Evolutionary conservation across 2,888 invertebrate genomes (phyloP).

Genomic region (Eupithecia tripunctaria): DNA sequence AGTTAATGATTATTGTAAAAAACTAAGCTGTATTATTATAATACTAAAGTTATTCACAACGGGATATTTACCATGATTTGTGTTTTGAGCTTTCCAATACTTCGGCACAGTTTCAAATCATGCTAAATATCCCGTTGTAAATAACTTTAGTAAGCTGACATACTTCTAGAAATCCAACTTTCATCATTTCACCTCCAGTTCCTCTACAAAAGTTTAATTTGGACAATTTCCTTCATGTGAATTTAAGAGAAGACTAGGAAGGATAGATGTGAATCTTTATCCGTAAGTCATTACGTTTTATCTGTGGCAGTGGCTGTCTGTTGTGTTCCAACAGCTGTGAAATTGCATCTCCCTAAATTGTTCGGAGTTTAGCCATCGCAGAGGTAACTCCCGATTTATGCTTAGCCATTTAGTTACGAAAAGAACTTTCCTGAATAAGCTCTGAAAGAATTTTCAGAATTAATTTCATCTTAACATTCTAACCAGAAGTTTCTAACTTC

Average conservation of each 20-base stretch:
- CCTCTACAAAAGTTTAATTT: too few species aligned
- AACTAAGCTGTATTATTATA: too few species aligned
- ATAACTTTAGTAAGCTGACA: background rate
- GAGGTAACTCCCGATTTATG: conserved; percentile 37
- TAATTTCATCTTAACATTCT: conserved; percentile 6
- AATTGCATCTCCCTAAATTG: conserved; percentile 69
- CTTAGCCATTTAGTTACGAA: conserved; percentile 21
- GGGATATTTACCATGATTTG: too few species aligned
- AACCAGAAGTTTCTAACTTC: conserved; percentile 1
- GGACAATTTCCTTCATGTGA: background rate
- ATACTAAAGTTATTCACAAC: too few species aligned
- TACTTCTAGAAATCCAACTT: background rate
- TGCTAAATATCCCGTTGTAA: too few species aligned
- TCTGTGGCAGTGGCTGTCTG: conserved; percentile 49
- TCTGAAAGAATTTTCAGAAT: conserved; percentile 5
- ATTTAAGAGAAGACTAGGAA: background rate
- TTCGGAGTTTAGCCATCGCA: conserved; percentile 51
- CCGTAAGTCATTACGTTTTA: conserved; percentile 11
- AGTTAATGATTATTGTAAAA: background rate
- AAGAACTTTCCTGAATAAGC: conserved; percentile 18
- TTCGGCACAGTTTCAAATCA: too few species aligned
- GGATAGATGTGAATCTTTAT: conserved; percentile 1
- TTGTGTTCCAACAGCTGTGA: conserved; percentile 70
- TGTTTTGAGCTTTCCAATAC: too few species aligned
- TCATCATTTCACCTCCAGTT: background rate